A percentile compares a stretch with the other conserved stretches of the same genome.
Evolutionary conservation across 2,888 invertebrate species (phyloP).

Genomic region (Microplitis manilae): DNA sequence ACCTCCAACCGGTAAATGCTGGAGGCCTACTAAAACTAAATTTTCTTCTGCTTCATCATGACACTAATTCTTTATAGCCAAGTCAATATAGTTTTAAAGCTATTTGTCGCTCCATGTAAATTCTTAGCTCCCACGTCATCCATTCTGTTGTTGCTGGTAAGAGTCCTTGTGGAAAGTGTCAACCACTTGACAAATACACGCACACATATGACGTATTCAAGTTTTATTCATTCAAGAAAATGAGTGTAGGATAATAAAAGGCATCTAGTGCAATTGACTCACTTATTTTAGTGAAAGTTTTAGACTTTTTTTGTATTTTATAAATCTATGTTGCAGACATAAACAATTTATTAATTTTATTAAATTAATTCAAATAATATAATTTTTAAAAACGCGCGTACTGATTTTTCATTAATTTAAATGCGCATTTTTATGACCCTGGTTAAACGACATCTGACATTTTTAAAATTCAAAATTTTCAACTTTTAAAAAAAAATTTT

Average conservation of each 20-base stretch:
- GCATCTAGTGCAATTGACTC: background rate
- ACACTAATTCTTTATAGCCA: background rate
- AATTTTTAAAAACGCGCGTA: too few species aligned
- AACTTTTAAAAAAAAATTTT: too few species aligned
- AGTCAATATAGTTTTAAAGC: background rate
- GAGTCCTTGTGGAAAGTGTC: background rate
- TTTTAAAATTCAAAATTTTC: too few species aligned
- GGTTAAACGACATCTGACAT: too few species aligned
- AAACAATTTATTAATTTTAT: background rate
- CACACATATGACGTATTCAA: background rate
- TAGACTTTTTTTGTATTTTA: background rate
- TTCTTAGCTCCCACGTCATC: slow-evolving; percentile 8
- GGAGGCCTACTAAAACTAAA: slow-evolving; percentile 10
- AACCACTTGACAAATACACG: background rate
- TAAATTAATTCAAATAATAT: too few species aligned
- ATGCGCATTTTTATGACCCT: too few species aligned
- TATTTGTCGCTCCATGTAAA: slow-evolving; percentile 20
- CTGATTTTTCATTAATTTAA: too few species aligned
- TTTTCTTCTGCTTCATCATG: background rate
- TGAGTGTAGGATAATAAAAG: background rate
- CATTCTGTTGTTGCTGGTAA: background rate
- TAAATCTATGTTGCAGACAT: background rate
- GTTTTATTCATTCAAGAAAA: background rate
- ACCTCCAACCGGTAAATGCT: slow-evolving; percentile 7
- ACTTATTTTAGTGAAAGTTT: background rate